Evolutionary conservation across 2,888 invertebrate species (phyloP), one percentile per base, ranked within the genome.

Genomic region (Amphipyra tragopoginis): DNA sequence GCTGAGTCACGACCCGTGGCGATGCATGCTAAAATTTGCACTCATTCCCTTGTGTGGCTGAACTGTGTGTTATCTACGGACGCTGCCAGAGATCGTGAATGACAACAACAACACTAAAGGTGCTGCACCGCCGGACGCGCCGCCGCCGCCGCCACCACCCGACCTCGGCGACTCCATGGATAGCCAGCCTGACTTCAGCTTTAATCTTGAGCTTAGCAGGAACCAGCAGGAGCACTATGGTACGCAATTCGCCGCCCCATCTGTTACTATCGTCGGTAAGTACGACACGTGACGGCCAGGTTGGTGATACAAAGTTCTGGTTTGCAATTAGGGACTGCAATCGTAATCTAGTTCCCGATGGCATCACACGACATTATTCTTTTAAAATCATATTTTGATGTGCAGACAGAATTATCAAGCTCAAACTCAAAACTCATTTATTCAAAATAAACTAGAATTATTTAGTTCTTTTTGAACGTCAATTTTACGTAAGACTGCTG

Each of bases 171-270:
- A 91, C 78, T 90, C 86, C 59, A 86, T 89, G 87, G 93, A 93
- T 79, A 88, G 88, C 83, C 91, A 91, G 72, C 89, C 89, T 0
- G 93, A 94, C 90, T 91, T 93, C 81, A 95, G 95, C 78, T 97
- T 97, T 90, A 96, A 96, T 76, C 96, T 98, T 93, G 96, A 96
- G 88, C 94, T 98, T 72, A 96, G 96, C 77, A 96, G 95, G 85
- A 96, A 96, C 85, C 97, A 97, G 86, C 97, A 97, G 54, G 95
- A 96, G 74, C 97, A 97, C 73, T 98, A 98, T 82, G 97, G 96
- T 52, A 95, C 95, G 53, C 97, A 98, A 89, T 97, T 97, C 84
- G 79, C 84, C 6, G 80, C 88, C 0, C 89, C 92, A 15, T 80
- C 89, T 0, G 91, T 94, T 66, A 92, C 92, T 64, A 94, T 94